A percentile compares a stretch with the other conserved stretches of the same genome.
These are phyloP conservation scores for Cataglyphis albicans DNA, from an alignment of 2,888 invertebrate species.

Conservation along the genomic window DNA sequence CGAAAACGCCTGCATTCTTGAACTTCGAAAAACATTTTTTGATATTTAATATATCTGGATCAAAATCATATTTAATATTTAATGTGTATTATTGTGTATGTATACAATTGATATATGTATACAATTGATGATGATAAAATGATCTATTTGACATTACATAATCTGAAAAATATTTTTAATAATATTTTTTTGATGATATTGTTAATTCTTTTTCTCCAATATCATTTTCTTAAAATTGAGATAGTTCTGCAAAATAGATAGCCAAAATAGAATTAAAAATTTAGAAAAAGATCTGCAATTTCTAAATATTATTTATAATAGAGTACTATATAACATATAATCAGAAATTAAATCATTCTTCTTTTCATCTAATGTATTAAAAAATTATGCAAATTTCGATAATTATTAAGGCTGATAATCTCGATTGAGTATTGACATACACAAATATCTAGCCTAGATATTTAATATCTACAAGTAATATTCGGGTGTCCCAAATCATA, in stretches of 20 bases:
- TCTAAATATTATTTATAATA: neutral
- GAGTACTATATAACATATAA: neutral
- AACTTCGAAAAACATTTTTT: neutral
- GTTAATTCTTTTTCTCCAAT: neutral
- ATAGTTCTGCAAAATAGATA: no score
- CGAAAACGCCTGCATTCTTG: slow-evolving; percentile 19
- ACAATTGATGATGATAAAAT: neutral
- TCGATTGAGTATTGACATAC: neutral
- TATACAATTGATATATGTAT: neutral
- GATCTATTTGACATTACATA: neutral
- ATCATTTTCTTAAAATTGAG: neutral
- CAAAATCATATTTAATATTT: neutral
- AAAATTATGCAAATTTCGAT: neutral
- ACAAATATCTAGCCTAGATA: neutral
- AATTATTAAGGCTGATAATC: neutral
- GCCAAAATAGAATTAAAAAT: neutral
- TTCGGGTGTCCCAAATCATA: neutral
- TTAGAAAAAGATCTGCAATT: neutral
- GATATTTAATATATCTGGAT: neutral
- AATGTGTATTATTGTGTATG: neutral
- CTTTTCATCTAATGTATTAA: neutral
- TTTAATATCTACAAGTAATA: neutral
- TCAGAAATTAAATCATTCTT: neutral
- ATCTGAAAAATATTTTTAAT: neutral
- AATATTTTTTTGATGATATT: neutral